Base-by-base conservation (phyloP, 2,888 invertebrate species). In the Ypsolopha sequella region DNA sequence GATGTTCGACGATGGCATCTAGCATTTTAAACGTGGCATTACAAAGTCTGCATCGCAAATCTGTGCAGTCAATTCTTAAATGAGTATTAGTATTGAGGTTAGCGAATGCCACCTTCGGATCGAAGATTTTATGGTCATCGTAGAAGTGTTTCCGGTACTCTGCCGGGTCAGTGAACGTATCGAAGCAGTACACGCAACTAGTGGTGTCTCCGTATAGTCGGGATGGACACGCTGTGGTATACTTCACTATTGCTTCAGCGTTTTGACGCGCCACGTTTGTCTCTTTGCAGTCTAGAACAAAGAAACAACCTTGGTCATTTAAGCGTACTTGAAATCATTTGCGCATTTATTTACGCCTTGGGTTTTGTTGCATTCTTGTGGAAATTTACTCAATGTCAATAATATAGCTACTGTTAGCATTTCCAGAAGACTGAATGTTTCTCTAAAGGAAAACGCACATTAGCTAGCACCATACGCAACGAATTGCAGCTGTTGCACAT, bases 181-280 rank as follows among this genome's bases (percentile, higher is more conserved):
- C 81, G 56, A 72, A 68, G 69, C 85, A 85, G 68, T 78, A 85
- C 56, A 82, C 81, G 60, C 85, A 85, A 52, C 76, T 65, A 58
- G 82, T 62, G 10, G 55, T 59, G 54, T 73, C 74, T 8, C 73
- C 73, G 10, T 66, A 69, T 52, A 79, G 66, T 59, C 84, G 70
- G 73, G 84, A 85, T 56, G 85, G 85, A 60, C 76, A 79, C 44
- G 72, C 68, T 41, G 82, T 81, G 10, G 82, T 70, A 64, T 75
- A 76, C 68, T 71, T 61, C 70, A 86, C 72, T 52, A 86, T 66
- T 55, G 76, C 63, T 63, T 79, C 75, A 49, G 82, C 82, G 58
- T 84, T 35, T 43, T 14, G 13, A 36, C 13, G 43, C 43, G 43
- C 11, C 43, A 13, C 14, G 8, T 24, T 43, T 43, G 43, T 43